These are phyloP conservation scores for Lobophora halterata DNA, from an alignment of 2,888 invertebrate genomes.

Conservation along the genomic window DNA sequence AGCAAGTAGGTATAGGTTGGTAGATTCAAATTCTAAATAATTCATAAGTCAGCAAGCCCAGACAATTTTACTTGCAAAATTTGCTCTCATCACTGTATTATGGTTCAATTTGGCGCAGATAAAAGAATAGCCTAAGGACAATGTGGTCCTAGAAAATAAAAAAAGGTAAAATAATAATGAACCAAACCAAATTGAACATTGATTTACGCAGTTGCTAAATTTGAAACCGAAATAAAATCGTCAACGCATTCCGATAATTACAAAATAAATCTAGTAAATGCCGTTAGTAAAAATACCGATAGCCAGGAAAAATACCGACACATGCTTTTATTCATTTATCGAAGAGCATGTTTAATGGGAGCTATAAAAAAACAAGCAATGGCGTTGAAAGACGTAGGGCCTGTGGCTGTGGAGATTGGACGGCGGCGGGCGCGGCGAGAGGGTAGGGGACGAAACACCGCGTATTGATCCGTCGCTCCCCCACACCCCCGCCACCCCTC, in stretches of 20 bases:
- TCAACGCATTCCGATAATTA: constrained; percentile 25
- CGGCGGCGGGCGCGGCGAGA: constrained; percentile 51
- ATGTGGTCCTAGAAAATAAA: too few species aligned
- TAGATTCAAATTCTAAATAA: constrained; percentile 30
- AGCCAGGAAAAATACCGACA: constrained; percentile 49
- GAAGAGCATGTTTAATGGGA: constrained; percentile 71
- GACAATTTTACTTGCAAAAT: constrained; percentile 32
- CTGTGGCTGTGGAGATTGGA: constrained; percentile 75
- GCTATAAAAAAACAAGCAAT: constrained; percentile 76
- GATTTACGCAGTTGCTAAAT: constrained; percentile 3
- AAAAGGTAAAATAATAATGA: too few species aligned
- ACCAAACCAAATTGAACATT: too few species aligned
- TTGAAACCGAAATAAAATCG: constrained; percentile 14
- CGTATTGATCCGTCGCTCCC: constrained; percentile 66
- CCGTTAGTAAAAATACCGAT: constrained; percentile 35
- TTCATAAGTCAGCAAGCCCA: constrained; percentile 26
- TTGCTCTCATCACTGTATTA: constrained; percentile 13
- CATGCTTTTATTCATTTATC: constrained; percentile 75
- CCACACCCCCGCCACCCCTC: constrained; percentile 40
- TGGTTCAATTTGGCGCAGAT: too few species aligned
- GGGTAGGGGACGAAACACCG: constrained; percentile 59
- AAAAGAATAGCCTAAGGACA: too few species aligned
- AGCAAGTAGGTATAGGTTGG: constrained; percentile 11
- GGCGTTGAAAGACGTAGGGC: constrained; percentile 78
- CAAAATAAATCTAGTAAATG: constrained; percentile 33